Percentiles rank a stretch among this genome's conserved stretches.
phyloP scores from a whole-genome alignment of 2,888 invertebrate genomes.

The Drosophila hamatofila region DNA sequence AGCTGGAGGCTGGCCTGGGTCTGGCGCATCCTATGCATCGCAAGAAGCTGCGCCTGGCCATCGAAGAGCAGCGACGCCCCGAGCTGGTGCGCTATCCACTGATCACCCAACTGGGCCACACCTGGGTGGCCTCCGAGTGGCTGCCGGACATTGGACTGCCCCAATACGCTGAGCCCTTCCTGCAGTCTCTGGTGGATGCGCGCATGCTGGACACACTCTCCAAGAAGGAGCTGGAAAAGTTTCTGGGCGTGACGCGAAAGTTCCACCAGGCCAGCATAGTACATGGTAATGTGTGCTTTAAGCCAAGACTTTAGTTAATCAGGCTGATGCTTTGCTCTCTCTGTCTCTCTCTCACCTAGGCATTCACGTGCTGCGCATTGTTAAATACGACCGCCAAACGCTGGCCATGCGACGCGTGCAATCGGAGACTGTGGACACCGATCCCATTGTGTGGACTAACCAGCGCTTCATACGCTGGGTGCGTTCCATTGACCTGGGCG shows the following conservation, averaged over 20 bases:
- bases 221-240: conserved; percentile 97
- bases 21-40: conserved; percentile 96
- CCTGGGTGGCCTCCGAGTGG: conserved; percentile 98
- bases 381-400: conserved; percentile 96
- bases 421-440: conserved; percentile 94
- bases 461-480: conserved; percentile 97
- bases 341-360: conserved; percentile 56
- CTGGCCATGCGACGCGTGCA: conserved; percentile 94
- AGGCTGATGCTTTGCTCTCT: not conserved
- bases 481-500: conserved; percentile 95
- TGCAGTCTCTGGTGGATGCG: conserved; percentile 96
- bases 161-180: conserved; percentile 95
- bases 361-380: conserved; percentile 95
- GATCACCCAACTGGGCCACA: conserved; percentile 94
- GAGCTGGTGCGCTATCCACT: conserved; percentile 94
- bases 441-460: conserved; percentile 98
- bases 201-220: conserved; percentile 96
- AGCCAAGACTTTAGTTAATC: too few relatives aligned
- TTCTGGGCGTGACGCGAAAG: conserved; percentile 95
- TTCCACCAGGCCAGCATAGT: conserved; percentile 98
- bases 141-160: conserved; percentile 95
- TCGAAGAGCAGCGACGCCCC: conserved; percentile 96
- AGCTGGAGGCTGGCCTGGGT: conserved; percentile 96
- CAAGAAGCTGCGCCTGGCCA: conserved; percentile 95
- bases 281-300: conserved; percentile 87